These are phyloP conservation scores for Chrysotoxum bicinctum DNA, from an alignment of 2,888 invertebrate genomes.

Conservation along the genomic window DNA sequence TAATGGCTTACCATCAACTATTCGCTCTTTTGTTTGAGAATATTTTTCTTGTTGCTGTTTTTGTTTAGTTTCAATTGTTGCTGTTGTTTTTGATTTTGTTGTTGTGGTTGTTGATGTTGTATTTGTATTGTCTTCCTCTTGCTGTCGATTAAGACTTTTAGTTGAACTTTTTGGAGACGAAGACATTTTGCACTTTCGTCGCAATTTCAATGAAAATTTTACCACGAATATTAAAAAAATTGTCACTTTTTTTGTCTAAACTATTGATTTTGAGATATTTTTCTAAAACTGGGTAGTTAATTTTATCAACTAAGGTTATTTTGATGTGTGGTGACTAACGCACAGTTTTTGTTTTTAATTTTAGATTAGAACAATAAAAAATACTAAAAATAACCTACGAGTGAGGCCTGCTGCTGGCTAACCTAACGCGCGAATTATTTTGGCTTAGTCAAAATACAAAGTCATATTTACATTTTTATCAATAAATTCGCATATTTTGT, in stretches of 20 bases:
- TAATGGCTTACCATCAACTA: constrained; percentile 77
- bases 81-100: constrained; percentile 74
- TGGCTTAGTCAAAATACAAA: not conserved
- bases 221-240: not conserved
- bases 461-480: constrained; percentile 18
- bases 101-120: constrained; percentile 33
- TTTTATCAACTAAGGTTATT: constrained; percentile 8
- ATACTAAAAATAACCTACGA: constrained; percentile 24
- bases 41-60: constrained; percentile 74
- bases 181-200: constrained; percentile 63
- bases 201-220: constrained; percentile 26
- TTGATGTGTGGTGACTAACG: not conserved
- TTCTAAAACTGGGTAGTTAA: not conserved
- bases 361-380: not conserved
- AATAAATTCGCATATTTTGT: not conserved
- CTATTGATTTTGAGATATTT: constrained; percentile 12
- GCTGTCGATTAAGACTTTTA: constrained; percentile 36
- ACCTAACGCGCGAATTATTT: constrained; percentile 1
- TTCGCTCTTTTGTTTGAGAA: constrained; percentile 78
- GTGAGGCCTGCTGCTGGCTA: not conserved
- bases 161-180: constrained; percentile 49
- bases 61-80: constrained; percentile 76
- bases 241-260: not conserved
- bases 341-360: not conserved
- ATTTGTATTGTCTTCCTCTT: constrained; percentile 29